phyloP scores from a whole-genome alignment of 2,113 vertebrate genomes.

The Actenoides lindsayi region DNA sequence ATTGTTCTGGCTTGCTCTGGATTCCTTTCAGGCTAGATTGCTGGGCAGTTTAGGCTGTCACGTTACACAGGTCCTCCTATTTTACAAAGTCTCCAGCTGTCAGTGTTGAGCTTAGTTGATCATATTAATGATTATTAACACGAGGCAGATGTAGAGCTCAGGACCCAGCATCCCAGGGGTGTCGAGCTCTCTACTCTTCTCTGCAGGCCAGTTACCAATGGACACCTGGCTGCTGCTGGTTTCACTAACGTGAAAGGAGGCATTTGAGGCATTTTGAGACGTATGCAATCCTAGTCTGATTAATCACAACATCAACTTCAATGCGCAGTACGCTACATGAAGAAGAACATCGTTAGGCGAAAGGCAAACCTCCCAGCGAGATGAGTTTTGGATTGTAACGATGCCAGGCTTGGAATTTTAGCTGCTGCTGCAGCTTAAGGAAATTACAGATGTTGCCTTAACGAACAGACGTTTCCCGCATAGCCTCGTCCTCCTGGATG shows the following conservation, averaged over 20 bases:
- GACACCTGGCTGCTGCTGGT: not conserved
- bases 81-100: not conserved
- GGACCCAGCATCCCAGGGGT: accelerated
- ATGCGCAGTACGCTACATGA: not conserved
- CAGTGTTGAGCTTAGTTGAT: accelerated
- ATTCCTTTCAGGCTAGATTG: not conserved
- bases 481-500: not conserved
- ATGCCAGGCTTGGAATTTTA: not conserved
- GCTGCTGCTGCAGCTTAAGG: not conserved
- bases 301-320: not conserved
- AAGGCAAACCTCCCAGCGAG: not conserved
- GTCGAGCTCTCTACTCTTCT: not conserved
- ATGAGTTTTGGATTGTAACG: not conserved
- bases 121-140: not conserved
- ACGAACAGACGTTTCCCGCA: not conserved
- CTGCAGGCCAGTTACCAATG: not conserved
- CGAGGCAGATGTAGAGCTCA: accelerated
- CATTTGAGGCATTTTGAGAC: not conserved
- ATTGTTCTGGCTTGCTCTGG: not conserved
- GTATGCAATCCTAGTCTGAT: not conserved
- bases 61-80: not conserved
- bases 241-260: accelerated
- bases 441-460: not conserved
- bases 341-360: not conserved
- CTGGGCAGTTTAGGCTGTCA: not conserved